Base-by-base conservation (phyloP, 2,113 vertebrate genomes). In the Microcebus griseorufus region DNA sequence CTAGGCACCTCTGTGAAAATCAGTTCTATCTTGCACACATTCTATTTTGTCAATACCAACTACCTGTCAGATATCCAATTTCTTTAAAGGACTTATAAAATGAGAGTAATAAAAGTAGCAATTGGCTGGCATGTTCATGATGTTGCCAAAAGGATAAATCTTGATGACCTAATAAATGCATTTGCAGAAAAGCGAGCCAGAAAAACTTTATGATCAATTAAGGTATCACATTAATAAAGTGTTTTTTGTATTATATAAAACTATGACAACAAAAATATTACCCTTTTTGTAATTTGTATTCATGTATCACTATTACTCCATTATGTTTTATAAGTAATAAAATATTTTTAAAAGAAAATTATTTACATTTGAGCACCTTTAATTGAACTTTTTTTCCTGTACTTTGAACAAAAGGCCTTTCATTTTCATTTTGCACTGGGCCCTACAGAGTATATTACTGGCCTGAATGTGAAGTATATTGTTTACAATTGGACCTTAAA, bases 11-110 rank as follows among this genome's bases (percentile, higher is more conserved):
- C 65, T 2, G 8, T 17, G 65, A 51, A 79, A 94, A 48, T 6
- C 32, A 48, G 1, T 12, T 70, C 65, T 53, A 34, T 17, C 45
- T 32, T 13, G 62, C 58, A 73, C 27, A 22, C 7, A 8, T 42
- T 64, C 10, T 22, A 65, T 78, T 81, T 92, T 69, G 75, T 85
- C 73, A 83, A 42, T 73, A 39, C 34, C 85, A 95, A 65, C 91
- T 48, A 45, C 58, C 62, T 86, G 32, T 55, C 81, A 10, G 76
- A 65, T 37, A 88, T 11, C 65, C 67, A 53, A 29, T 89, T 80
- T 95, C 42, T 82, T 70, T 95, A 96, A 87, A 70, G 75, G 62
- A 42, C 73, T 89, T 92, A 17, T 90, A 82, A 96, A 82, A 89
- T 10, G 27, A 64, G 48, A 48, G 51, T 88, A n/a, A 83, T 76